Conservation (phyloP, 2,113 vertebrate species). For the Aegithalos caudatus region DNA sequence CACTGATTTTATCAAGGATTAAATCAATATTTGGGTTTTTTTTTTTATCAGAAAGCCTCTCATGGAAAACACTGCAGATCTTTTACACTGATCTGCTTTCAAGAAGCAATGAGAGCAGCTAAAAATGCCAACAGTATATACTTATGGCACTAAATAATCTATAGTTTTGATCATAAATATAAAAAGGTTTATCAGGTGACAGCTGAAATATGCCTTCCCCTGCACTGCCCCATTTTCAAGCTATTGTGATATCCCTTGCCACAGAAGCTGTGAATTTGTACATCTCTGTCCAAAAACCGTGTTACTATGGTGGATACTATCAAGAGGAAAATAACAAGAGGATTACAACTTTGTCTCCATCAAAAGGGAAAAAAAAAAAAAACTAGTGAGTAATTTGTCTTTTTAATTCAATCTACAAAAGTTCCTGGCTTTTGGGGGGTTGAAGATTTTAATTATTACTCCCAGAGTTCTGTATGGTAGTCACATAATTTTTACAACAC, state of each 20-base stretch:
- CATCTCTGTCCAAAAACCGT: rapidly evolving
- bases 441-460: neutral
- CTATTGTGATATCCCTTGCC: neutral
- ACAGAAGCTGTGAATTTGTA: neutral
- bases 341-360: neutral
- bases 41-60: neutral
- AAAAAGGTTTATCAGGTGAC: neutral
- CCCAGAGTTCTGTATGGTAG: neutral
- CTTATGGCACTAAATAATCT: neutral
- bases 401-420: neutral
- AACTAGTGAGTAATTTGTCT: neutral
- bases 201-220: neutral
- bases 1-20: neutral
- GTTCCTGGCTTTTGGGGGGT: neutral
- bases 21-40: neutral
- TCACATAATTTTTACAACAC: neutral
- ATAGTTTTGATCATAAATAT: neutral
- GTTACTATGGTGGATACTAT: neutral
- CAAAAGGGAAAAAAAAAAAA: neutral
- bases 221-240: no score
- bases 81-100: neutral
- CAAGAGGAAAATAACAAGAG: neutral
- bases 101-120: neutral
- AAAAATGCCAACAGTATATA: neutral
- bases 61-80: neutral